These are phyloP conservation scores for Rhagoletis pomonella DNA, from an alignment of 1,140 invertebrate species.

Conservation along the genomic window DNA sequence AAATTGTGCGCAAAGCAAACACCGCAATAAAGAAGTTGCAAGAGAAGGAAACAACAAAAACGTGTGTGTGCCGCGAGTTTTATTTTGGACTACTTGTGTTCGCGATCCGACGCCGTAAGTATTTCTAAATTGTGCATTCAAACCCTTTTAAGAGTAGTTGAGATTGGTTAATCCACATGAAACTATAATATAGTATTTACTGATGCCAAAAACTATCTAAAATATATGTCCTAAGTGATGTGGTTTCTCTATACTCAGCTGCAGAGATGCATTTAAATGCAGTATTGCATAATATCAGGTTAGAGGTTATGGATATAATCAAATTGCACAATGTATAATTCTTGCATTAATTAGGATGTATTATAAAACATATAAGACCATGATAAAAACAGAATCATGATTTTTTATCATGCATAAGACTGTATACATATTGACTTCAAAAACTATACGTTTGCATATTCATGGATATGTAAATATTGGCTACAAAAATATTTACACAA, in stretches of 20 bases:
- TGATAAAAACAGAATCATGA: no score
- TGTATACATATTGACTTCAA: no score
- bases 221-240: not conserved
- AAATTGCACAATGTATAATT: no score
- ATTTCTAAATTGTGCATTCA: not conserved
- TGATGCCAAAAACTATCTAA: not conserved
- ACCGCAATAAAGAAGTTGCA: conserved; percentile 17
- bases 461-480: no score
- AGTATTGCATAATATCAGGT: conserved; percentile 22
- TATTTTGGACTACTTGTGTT: not conserved
- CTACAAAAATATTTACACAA: not conserved
- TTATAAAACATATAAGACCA: no score
- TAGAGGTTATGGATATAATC: not conserved
- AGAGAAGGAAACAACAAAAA: conserved; percentile 8
- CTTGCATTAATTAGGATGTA: no score
- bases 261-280: conserved; percentile 33
- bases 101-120: conserved; percentile 27
- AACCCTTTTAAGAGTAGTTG: not conserved
- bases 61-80: not conserved
- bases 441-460: no score
- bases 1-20: conserved; percentile 30
- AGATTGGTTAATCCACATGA: no score
- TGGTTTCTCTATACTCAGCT: not conserved
- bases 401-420: no score
- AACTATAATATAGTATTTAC: no score